phyloP scores from a whole-genome alignment of 2,888 invertebrate species.

The Zeuzera pyrina region DNA sequence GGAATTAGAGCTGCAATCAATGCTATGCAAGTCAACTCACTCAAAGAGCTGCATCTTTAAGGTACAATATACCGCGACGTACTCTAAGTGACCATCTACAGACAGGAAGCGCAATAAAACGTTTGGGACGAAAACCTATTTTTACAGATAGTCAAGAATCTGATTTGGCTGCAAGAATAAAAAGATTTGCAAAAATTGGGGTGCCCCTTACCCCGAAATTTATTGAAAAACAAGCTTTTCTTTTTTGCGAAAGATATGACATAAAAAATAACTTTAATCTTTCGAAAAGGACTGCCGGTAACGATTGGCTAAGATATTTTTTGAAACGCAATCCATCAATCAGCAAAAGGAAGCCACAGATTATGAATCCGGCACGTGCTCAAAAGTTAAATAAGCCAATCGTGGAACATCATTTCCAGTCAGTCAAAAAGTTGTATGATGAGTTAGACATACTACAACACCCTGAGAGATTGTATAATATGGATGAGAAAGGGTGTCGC shows the following conservation, averaged over 20 bases:
- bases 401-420: conserved; percentile 6
- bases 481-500: conserved; percentile 9
- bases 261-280: conserved; percentile 1
- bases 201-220: conserved; percentile 1
- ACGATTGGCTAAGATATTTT: conserved; percentile 1
- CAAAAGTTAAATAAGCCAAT: conserved; percentile 2
- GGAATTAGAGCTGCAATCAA: conserved; percentile 3
- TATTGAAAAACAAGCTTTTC: conserved; percentile 1
- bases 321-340: conserved; percentile 1
- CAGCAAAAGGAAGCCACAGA: neutral
- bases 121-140: conserved; percentile 12
- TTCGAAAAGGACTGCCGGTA: neutral
- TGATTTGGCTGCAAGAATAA: conserved; percentile 1
- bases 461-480: conserved; percentile 7
- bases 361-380: neutral
- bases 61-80: conserved; percentile 3
- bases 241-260: conserved; percentile 2
- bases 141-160: conserved; percentile 5
- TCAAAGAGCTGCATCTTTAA: conserved; percentile 1
- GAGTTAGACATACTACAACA: conserved; percentile 3
- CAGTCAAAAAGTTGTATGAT: conserved; percentile 9
- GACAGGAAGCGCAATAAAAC: neutral
- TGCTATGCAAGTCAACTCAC: conserved; percentile 2
- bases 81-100: conserved; percentile 2
- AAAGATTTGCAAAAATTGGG: neutral